Base-by-base conservation (phyloP, 2,113 vertebrate genomes). In the Epinephelus moara region DNA sequence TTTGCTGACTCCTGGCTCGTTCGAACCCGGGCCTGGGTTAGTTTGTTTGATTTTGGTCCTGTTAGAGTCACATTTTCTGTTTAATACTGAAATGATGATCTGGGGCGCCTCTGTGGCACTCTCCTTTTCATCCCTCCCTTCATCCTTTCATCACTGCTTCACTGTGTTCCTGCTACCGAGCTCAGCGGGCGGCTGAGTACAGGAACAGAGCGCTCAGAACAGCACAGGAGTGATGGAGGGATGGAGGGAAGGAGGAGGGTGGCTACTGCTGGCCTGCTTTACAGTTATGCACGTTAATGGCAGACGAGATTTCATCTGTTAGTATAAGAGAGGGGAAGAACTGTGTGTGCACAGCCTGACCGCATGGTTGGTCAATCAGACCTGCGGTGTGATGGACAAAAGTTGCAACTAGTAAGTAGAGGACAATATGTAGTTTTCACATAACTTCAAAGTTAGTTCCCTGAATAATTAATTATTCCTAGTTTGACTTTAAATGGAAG, bases 151-250 rank as follows among this genome's bases (percentile, higher is more conserved):
- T 78, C 62, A 33, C 53, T 73, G 30, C 59, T 18, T 55, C 60
- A 64, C 45, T 47, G 19, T 76, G 60, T 71, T 83, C 47, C 67
- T 71, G 66, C 76, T 60, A 61, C 63, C 3, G 14, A 67, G 85
- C 75, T 55, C 75, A 79, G 80, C 53, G 23, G 70, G 75, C 0
- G 25, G 75, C 75, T 23, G 63, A 82, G 64, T 49, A 45, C 76
- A 55, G 75, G 59, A 60, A 70, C 85, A 75, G 53, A 52, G 40
- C 5, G n/a, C 27, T 59, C 70, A 11, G 27, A 64, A 33, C 47
- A 40, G 21, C 52, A 23, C 17, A n/a, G 79, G 21, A n/a, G 50
- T 25, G 68, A 69, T 37, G 45, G 70, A 59, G n/a, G 15, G 62
- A n/a, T 4, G 7, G 33, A 60, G 55, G 0, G 21, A 71, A 21